A percentile compares a stretch with the other conserved stretches of the same genome.
Conservation (phyloP, 2,113 vertebrate genomes). For the Cyphomyrus discorhynchus region DNA sequence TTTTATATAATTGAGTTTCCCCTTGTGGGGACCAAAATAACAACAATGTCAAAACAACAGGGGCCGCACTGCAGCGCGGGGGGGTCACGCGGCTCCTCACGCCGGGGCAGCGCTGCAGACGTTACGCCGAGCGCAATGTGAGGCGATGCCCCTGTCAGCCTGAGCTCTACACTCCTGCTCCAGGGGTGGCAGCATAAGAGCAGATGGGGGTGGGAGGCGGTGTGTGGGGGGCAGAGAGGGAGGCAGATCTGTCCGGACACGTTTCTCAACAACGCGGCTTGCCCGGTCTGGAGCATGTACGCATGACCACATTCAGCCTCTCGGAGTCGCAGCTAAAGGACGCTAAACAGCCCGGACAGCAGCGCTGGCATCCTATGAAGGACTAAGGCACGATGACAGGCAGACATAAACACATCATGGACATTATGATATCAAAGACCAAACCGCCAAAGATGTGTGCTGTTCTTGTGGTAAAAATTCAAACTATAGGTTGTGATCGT, state of each 20-base stretch:
- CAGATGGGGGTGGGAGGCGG: background rate
- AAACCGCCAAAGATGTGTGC: background rate
- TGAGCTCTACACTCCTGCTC: background rate
- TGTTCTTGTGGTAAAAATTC: background rate
- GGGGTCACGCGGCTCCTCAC: background rate
- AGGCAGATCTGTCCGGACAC: background rate
- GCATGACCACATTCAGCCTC: background rate
- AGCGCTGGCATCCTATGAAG: background rate
- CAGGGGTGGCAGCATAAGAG: background rate
- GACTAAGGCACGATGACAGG: background rate
- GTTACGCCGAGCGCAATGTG: background rate
- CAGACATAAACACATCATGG: background rate
- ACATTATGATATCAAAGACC: background rate
- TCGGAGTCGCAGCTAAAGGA: too few species aligned
- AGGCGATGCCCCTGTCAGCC: background rate
- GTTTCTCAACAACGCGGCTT: background rate
- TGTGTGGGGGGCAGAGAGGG: background rate
- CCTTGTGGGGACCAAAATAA: too few species aligned
- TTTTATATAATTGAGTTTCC: background rate
- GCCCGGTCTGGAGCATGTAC: background rate
- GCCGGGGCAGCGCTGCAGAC: background rate
- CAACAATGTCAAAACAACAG: background rate
- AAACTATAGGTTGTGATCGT: background rate
- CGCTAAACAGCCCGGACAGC: background rate
- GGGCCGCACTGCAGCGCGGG: background rate